A percentile compares a stretch with the other conserved stretches of the same genome.
These are phyloP conservation scores for Apogon talboti DNA, from an alignment of 2,797 vertebrate genomes.

Conservation along the genomic window DNA sequence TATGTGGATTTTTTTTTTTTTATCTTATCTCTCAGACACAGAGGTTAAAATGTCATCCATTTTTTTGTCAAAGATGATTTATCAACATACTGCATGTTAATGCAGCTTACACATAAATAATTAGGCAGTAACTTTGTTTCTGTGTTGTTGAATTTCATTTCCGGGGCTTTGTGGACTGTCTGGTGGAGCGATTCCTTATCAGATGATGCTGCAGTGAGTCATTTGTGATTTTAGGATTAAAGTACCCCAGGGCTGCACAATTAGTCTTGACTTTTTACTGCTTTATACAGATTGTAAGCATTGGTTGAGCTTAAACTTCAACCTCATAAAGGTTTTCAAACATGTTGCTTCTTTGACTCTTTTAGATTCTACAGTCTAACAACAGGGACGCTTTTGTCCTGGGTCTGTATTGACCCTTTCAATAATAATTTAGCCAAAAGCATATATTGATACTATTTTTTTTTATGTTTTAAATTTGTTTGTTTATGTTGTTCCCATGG, in stretches of 20 bases:
- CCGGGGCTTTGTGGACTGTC: neutral
- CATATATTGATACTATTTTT: no score
- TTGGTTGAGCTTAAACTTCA: conserved; percentile 4
- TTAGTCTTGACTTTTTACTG: neutral
- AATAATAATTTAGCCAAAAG: no score
- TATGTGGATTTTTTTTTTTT: conserved; percentile 12
- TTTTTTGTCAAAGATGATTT: neutral
- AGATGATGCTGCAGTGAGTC: neutral
- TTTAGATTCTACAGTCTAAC: neutral
- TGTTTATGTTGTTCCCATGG: no score
- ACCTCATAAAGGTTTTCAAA: neutral
- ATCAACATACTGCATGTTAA: neutral
- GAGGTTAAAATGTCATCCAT: neutral
- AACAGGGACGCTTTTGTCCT: no score
- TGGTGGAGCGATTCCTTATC: neutral
- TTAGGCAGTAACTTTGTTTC: neutral
- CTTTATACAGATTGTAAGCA: neutral
- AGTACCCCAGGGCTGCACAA: neutral
- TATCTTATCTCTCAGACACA: conserved; percentile 1
- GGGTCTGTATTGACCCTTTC: no score
- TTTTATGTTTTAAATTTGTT: no score
- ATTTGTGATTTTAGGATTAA: conserved; percentile 2
- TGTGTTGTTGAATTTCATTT: neutral
- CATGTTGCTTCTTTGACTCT: neutral
- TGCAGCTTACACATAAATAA: neutral